These are phyloP conservation scores for Darevskia mixta DNA, from an alignment of 2,797 vertebrate genomes.

Conservation along the genomic window DNA sequence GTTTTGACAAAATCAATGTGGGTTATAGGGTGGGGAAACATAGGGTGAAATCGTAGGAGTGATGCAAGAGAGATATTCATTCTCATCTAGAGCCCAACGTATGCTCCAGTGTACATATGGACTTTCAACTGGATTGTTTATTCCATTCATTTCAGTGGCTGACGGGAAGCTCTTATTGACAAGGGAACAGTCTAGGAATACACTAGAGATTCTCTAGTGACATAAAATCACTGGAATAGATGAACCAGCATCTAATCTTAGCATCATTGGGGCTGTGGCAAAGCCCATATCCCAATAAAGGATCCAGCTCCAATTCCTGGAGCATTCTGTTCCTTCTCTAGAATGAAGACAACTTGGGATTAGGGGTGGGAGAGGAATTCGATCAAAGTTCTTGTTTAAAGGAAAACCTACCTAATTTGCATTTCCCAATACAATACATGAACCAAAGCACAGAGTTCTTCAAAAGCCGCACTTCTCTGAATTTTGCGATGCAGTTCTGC, in stretches of 20 bases:
- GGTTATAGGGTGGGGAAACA: not conserved
- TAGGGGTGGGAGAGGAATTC: too few species aligned
- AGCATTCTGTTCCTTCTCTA: not conserved
- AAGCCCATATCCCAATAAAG: not conserved
- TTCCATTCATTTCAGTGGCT: not conserved
- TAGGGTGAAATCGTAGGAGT: not conserved
- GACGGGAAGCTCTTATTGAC: not conserved
- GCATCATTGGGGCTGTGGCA: not conserved
- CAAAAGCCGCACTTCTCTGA: too few species aligned
- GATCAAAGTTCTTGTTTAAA: too few species aligned
- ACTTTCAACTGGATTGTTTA: not conserved
- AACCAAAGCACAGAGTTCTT: too few species aligned
- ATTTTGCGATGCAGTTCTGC: too few species aligned
- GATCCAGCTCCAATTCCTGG: not conserved
- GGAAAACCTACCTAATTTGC: too few species aligned
- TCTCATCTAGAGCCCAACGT: not conserved
- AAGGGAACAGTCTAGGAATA: not conserved
- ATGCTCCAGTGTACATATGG: too few species aligned
- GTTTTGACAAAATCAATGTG: not conserved
- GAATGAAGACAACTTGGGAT: too few species aligned
- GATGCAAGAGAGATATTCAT: not conserved
- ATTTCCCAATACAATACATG: too few species aligned
- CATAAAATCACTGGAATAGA: too few species aligned
- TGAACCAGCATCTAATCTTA: not conserved
- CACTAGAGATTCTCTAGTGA: not conserved